Evolutionary conservation across 2,113 vertebrate species (phyloP), one percentile per base, ranked within the genome.

Genomic region (Hymenochirus boettgeri): DNA sequence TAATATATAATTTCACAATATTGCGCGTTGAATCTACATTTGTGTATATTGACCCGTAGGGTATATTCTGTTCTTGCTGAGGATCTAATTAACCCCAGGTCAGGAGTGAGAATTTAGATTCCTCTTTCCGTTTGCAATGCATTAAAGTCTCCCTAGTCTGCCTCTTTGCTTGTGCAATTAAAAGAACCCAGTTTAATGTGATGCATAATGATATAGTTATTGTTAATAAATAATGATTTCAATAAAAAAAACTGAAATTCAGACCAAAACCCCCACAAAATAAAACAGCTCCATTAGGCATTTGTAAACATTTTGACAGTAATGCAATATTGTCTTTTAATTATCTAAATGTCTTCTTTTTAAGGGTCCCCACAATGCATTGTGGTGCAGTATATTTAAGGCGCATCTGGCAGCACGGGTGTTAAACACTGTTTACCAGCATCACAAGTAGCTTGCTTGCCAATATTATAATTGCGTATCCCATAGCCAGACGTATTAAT

Each of bases 381-480:
- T 31, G 57, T 39, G 57, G 48, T 26, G 57, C 56, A 53, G 48
- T 69, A 59, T 60, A 69, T 60, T 69, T 60, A 69, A 69, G 57
- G 50, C 35, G 47, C 65, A 69, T 69, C 57, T 69, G 65, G 56
- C 65, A 69, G 47, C 47, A 69, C 57, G 57, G 65, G 65, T 54
- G 48, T 69, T 69, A 69, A 69, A 69, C 65, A 69, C 57, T 60
- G 65, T 57, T 69, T 69, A 59, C 65, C 65, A 53, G 57, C 65
- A 53, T 69, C 65, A 60, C 56, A 37, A 69, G 39, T 72, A 73
- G 69, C 61, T 72, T 60, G 58, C 62, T 59, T 75, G 77, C 71
- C 71, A 63, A 66, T 50, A 67, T 22, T 55, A 61, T 72, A 57
- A 57, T 45, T 69, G 65, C 33, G 8, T 0, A 47, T 71, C 18